A percentile compares a stretch with the other conserved stretches of the same genome.
Conservation (phyloP, 2,113 vertebrate species). For the Dryoscopus gambensis region DNA sequence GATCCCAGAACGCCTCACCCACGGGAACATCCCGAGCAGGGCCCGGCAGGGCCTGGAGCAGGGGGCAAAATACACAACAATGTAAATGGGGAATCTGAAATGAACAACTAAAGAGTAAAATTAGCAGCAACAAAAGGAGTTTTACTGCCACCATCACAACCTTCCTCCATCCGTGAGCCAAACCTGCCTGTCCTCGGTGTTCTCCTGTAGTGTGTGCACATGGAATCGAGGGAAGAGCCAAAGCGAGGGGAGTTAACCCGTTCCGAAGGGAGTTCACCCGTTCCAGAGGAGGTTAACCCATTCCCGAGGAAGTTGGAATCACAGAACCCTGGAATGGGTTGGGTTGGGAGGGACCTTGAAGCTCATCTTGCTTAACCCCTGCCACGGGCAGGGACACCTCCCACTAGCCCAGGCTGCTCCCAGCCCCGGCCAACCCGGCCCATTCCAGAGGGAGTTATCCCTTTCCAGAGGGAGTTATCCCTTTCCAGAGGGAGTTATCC, state of each 20-base stretch:
- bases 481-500: neutral
- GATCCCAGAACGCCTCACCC: neutral
- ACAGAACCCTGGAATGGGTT: neutral
- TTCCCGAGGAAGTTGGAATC: neutral
- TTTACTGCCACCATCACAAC: slow-evolving; percentile 27
- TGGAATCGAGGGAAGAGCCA: neutral
- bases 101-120: neutral
- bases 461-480: neutral
- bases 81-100: neutral
- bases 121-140: slow-evolving; percentile 10
- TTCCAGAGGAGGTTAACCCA: neutral
- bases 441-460: rapidly evolving
- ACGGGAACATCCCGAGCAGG: neutral
- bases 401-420: neutral
- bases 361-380: neutral
- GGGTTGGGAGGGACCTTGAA: neutral
- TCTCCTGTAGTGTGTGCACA: slow-evolving; percentile 2
- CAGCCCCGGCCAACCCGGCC: neutral
- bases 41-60: neutral
- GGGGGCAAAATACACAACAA: neutral
- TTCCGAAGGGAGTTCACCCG: neutral
- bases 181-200: slow-evolving; percentile 14
- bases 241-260: neutral
- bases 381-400: neutral
- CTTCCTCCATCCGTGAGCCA: neutral